Evolutionary conservation across 2,113 vertebrate species (phyloP).

Genomic region (Pampusana beccarii): DNA sequence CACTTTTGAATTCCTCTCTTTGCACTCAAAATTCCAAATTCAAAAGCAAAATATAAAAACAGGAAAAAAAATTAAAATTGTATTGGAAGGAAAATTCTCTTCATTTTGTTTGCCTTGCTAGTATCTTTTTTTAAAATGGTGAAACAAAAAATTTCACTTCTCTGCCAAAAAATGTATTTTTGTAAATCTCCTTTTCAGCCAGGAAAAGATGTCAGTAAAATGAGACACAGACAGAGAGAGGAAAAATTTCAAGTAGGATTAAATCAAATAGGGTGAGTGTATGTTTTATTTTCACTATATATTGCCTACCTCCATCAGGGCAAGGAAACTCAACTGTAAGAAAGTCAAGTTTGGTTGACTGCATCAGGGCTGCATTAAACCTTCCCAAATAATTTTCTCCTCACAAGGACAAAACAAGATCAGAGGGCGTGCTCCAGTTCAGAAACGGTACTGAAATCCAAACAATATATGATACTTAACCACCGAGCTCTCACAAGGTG

Average conservation of each 20-base stretch:
- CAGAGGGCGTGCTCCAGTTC: not conserved
- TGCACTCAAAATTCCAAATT: not conserved
- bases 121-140: not conserved
- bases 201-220: not conserved
- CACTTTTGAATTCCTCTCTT: not conserved
- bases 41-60: not conserved
- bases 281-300: not conserved
- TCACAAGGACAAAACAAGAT: not conserved
- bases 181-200: not conserved
- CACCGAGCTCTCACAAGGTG: not conserved
- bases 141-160: not conserved
- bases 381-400: not conserved
- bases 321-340: not conserved
- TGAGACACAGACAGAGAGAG: not conserved
- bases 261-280: not conserved
- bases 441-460: not conserved
- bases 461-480: not conserved
- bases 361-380: not conserved
- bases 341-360: not conserved
- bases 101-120: not conserved
- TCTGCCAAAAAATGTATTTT: not conserved
- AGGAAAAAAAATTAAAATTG: not conserved
- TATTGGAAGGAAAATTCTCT: not conserved
- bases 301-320: not conserved
- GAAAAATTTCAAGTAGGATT: not conserved